These are phyloP conservation scores for Aldabrachelys gigantea DNA, from an alignment of 2,113 vertebrate genomes.

Conservation along the genomic window DNA sequence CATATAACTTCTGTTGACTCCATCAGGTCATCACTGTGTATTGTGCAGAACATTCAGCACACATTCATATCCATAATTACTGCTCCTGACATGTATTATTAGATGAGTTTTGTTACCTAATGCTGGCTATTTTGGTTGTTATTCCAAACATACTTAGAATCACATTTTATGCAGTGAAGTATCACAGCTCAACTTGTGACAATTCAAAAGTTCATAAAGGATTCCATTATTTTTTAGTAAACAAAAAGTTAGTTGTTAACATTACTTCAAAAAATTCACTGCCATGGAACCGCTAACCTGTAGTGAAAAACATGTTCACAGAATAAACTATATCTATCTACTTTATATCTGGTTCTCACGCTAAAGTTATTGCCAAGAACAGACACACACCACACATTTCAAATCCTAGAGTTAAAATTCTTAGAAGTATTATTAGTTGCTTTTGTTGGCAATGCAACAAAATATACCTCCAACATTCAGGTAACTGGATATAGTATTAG, in stretches of 20 bases:
- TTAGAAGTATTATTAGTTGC: slow-evolving; percentile 75
- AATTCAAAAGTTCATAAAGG: background rate
- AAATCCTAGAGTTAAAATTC: slow-evolving; percentile 71
- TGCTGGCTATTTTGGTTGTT: background rate
- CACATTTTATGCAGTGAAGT: background rate
- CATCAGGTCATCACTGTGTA: background rate
- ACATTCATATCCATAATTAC: background rate
- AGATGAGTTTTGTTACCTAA: background rate
- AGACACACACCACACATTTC: slow-evolving; percentile 55
- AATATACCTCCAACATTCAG: slow-evolving; percentile 76
- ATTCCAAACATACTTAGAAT: background rate
- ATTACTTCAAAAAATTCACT: background rate
- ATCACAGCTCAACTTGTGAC: background rate
- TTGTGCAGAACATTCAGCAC: background rate
- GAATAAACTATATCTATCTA: slow-evolving; percentile 56
- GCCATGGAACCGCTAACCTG: background rate
- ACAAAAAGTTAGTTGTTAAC: background rate
- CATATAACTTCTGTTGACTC: background rate
- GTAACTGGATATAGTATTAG: slow-evolving; percentile 79
- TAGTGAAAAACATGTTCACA: background rate
- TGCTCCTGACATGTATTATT: background rate
- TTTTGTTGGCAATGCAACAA: slow-evolving; percentile 79
- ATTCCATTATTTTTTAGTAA: background rate
- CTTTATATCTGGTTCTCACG: slow-evolving; percentile 67
- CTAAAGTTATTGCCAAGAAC: slow-evolving; percentile 54